phyloP scores from a whole-genome alignment of 2,888 invertebrate species.

The Eupithecia insigniata region DNA sequence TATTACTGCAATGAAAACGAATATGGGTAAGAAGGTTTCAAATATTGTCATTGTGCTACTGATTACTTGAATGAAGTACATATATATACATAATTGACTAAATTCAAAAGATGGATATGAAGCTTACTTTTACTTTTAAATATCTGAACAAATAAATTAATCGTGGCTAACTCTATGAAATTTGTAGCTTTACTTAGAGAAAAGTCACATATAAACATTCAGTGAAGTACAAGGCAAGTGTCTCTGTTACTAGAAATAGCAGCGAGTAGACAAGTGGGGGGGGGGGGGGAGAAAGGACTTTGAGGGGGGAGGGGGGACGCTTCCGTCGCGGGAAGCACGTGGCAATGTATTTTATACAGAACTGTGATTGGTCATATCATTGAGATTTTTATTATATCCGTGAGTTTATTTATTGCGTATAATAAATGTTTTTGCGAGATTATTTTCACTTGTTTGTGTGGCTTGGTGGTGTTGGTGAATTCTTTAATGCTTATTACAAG shows the following conservation, averaged over 20 bases:
- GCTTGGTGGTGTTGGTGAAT: neutral
- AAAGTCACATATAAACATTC: conserved; percentile 67
- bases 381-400: conserved; percentile 35
- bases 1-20: no score
- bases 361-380: conserved; percentile 44
- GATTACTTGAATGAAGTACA: neutral
- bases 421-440: conserved; percentile 7
- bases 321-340: conserved; percentile 72
- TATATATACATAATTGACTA: no score
- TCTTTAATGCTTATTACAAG: neutral
- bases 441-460: neutral
- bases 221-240: conserved; percentile 75
- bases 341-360: conserved; percentile 54
- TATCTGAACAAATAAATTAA: neutral
- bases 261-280: conserved; percentile 55
- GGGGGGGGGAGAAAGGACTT: conserved; percentile 37
- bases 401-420: conserved; percentile 14
- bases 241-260: conserved; percentile 76
- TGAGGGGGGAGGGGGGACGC: conserved; percentile 46
- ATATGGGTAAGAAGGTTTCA: no score
- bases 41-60: no score
- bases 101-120: neutral
- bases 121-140: neutral
- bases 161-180: conserved; percentile 37
- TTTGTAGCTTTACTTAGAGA: conserved; percentile 54